Base-by-base conservation (phyloP, 2,888 invertebrate species). In the Drosophila longiperda region DNA sequence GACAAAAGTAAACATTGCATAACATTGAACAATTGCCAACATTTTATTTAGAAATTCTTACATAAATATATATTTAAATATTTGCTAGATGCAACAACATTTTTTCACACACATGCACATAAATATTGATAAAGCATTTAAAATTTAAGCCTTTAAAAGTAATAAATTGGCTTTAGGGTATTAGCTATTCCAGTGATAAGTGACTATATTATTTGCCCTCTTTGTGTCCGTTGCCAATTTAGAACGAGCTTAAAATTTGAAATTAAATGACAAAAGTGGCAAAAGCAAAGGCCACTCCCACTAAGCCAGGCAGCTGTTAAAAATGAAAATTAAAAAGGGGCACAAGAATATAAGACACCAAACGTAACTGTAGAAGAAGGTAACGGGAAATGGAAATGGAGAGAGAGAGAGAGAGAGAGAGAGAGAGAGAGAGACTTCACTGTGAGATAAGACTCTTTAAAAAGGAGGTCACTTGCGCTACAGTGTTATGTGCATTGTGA, bases 221-320 rank as follows among this genome's bases (percentile, higher is more conserved):
- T 65, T 38, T 57, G 64, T 62, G 59, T 61, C 66, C 60, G 57
- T 40, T 40, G 61, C 65, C 80, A 83, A 81, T 87, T 81, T 80
- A 70, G 87, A 80, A 72, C 79, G 74, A 84, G 87, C 87, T 79
- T 84, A 87, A 81, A 89, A 84, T 89, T 87, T 83, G 84, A 82
- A 89, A 89, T 84, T 84, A 87, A 89, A 87, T 89, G 77, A 59
- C 76, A 76, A 80, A 78, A 45, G 73, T 40, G 68, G 62, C 71
- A 54, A 48, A 42, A 36, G 57, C 57, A 32, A 40, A 57, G 40
- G 57, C 68, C 66, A 82, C 80, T 74, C 82, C 86, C 77, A 77
- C 62, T 29, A 66, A 65, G 42, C 61, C 15, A 15, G 45, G 4
- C 45, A 45, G 45, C 45, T 45, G 45, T 23, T 45, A 15, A 23